Percentiles rank a stretch among this genome's conserved stretches.
These are phyloP conservation scores for Cosmorhoe ocellata DNA, from an alignment of 2,888 invertebrate genomes.

Conservation along the genomic window DNA sequence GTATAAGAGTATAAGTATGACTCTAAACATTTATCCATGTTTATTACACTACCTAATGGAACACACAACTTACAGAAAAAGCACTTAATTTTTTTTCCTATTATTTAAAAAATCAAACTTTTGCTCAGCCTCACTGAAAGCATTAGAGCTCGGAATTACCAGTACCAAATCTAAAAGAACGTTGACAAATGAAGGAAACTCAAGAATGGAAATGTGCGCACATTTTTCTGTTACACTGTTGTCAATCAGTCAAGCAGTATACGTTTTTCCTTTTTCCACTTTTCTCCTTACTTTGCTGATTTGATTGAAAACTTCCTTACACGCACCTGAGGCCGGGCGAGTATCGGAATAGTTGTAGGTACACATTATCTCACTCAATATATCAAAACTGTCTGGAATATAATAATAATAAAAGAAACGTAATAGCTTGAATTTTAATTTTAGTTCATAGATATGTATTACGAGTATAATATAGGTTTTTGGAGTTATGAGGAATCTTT, in stretches of 20 bases:
- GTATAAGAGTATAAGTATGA: too few species aligned
- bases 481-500: too few species aligned
- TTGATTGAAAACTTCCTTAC: conserved; percentile 77
- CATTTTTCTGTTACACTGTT: conserved; percentile 62
- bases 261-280: conserved; percentile 58
- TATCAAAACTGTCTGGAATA: conserved; percentile 16
- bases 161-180: conserved; percentile 15
- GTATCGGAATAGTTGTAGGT: conserved; percentile 28
- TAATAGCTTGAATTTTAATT: too few species aligned
- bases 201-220: conserved; percentile 48
- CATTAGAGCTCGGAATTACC: conserved; percentile 28
- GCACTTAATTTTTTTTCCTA: too few species aligned
- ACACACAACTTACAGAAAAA: too few species aligned
- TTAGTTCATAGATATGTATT: too few species aligned
- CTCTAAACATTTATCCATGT: too few species aligned
- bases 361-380: conserved; percentile 15
- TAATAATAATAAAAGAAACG: not conserved
- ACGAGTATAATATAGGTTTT: too few species aligned
- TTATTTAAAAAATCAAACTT: not conserved
- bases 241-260: conserved; percentile 72
- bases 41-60: too few species aligned
- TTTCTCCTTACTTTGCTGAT: conserved; percentile 62
- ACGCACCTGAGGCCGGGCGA: conserved; percentile 64
- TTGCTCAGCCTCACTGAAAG: conserved; percentile 6
- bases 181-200: conserved; percentile 56